Evolutionary conservation across 2,113 vertebrate genomes (phyloP).

Genomic region (Ceyx melanurus): DNA sequence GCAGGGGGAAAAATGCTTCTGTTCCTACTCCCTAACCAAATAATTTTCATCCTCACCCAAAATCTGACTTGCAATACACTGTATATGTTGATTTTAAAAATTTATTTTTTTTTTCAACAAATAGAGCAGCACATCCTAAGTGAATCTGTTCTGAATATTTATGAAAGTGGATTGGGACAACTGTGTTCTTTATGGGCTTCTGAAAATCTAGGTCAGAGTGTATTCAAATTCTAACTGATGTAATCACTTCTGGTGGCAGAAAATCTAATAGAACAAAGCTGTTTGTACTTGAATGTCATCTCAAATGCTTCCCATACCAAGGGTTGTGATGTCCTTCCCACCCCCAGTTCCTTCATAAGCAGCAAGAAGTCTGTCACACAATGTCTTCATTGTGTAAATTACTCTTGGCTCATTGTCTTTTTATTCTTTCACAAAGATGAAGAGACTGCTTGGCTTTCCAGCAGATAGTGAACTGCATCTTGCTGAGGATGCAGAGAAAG

Average conservation of each 20-base stretch:
- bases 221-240: background rate
- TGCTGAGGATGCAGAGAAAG: background rate
- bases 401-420: background rate
- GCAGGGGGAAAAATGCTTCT: background rate
- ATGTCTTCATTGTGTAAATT: conserved; percentile 4
- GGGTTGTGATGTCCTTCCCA: background rate
- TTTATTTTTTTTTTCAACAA: background rate
- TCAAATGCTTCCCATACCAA: background rate
- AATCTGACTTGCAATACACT: background rate
- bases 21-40: background rate
- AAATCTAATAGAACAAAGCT: conserved; percentile 2
- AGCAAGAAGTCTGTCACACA: background rate
- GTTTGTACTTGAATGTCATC: conserved; percentile 38
- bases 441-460: background rate
- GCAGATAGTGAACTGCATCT: background rate
- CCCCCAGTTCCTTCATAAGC: background rate
- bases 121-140: background rate
- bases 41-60: background rate
- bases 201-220: conserved; percentile 11
- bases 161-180: background rate
- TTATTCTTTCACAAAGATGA: background rate
- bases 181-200: background rate
- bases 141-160: background rate
- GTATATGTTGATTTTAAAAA: background rate
- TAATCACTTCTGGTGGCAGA: background rate